These are phyloP conservation scores for Sinella curviseta DNA, from an alignment of 1,140 invertebrate species.

Conservation along the genomic window DNA sequence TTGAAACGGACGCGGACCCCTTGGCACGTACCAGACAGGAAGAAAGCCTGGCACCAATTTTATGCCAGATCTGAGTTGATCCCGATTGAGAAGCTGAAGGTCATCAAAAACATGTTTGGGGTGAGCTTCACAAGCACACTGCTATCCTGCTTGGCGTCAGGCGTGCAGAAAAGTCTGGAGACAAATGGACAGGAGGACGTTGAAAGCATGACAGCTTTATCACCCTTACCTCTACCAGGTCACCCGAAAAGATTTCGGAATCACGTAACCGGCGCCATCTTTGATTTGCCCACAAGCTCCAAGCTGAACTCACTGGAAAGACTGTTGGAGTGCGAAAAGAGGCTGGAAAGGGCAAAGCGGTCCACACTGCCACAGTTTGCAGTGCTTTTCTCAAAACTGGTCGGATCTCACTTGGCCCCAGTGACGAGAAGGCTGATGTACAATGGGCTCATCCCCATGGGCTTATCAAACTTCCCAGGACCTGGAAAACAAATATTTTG, in stretches of 20 bases:
- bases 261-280: background rate
- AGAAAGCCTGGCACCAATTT: background rate
- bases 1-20: background rate
- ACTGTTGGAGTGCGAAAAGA: background rate
- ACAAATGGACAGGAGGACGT: background rate
- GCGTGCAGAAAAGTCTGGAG: background rate
- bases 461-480: slow-evolving; percentile 4
- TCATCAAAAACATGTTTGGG: background rate
- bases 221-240: background rate
- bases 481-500: background rate
- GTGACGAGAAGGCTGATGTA: background rate
- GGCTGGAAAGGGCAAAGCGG: background rate
- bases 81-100: background rate
- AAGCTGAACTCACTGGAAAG: background rate
- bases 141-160: background rate
- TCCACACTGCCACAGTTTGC: background rate
- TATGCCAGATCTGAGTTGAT: background rate
- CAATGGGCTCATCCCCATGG: background rate
- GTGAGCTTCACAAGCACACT: background rate
- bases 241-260: background rate
- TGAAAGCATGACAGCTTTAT: background rate
- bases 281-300: background rate
- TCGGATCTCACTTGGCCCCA: background rate
- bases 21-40: background rate
- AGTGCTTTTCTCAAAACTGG: background rate